phyloP scores from a whole-genome alignment of 1,140 invertebrate species.

The Drosophila subpulchrella region DNA sequence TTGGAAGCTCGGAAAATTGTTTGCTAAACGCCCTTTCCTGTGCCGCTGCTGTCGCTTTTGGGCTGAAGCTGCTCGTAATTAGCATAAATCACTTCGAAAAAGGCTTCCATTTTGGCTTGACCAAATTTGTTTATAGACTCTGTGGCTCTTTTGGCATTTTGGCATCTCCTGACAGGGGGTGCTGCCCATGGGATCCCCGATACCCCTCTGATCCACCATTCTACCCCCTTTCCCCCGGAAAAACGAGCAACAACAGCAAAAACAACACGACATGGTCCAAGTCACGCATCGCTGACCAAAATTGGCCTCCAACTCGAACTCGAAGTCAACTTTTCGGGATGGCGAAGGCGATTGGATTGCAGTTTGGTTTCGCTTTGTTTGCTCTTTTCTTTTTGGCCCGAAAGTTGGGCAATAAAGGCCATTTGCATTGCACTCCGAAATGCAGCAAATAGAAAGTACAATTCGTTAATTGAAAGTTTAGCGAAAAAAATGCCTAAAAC shows the following conservation, averaged over 20 bases:
- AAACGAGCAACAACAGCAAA: slow-evolving; percentile 6
- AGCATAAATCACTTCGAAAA: slow-evolving; percentile 83
- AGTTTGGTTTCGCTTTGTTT: slow-evolving; percentile 26
- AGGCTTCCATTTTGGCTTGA: slow-evolving; percentile 80
- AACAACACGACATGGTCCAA: slow-evolving; percentile 73
- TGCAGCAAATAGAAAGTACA: slow-evolving; percentile 74
- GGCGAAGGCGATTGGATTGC: slow-evolving; percentile 44
- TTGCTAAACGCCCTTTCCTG: slow-evolving; percentile 80
- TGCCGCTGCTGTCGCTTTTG: slow-evolving; percentile 57
- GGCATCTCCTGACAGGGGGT: slow-evolving; percentile 66
- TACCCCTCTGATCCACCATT: neutral
- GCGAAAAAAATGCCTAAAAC: slow-evolving; percentile 22
- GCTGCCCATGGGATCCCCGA: neutral
- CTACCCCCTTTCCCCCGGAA: slow-evolving; percentile 15
- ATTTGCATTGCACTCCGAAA: slow-evolving; percentile 65
- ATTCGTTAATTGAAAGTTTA: slow-evolving; percentile 78
- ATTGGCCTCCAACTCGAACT: slow-evolving; percentile 60
- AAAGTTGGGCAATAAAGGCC: slow-evolving; percentile 75
- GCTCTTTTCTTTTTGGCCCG: slow-evolving; percentile 48
- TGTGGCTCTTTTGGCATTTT: slow-evolving; percentile 77
- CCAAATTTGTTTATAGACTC: slow-evolving; percentile 82
- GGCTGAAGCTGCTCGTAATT: slow-evolving; percentile 74
- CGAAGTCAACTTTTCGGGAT: slow-evolving; percentile 24
- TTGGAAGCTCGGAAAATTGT: slow-evolving; percentile 68
- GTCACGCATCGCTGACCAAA: slow-evolving; percentile 82